phyloP scores from a whole-genome alignment of 1,140 invertebrate genomes.

The Euura lappo region DNA sequence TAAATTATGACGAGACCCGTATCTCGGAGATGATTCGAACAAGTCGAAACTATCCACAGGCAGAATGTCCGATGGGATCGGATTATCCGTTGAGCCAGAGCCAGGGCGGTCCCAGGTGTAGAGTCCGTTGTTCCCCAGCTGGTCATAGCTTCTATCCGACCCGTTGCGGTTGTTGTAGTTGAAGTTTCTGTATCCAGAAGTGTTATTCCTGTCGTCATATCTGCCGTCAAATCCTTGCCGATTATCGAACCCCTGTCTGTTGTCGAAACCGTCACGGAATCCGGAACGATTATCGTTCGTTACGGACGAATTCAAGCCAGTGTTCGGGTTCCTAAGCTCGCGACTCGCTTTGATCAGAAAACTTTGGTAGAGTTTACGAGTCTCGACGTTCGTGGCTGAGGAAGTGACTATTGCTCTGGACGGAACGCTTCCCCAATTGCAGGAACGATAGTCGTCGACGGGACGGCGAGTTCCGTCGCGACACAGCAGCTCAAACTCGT shows the following conservation, averaged over 20 bases:
- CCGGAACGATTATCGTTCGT: conserved; percentile 35
- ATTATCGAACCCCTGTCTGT: conserved; percentile 31
- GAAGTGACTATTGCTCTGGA: conserved; percentile 87
- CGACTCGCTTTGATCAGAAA: conserved; percentile 64
- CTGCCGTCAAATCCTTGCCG: conserved; percentile 34
- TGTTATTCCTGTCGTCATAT: conserved; percentile 34
- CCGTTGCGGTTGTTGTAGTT: conserved; percentile 25
- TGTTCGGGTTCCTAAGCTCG: conserved; percentile 47
- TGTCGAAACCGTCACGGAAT: conserved; percentile 26
- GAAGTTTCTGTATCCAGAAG: conserved; percentile 19
- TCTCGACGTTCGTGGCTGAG: conserved; percentile 72
- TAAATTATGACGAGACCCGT: conserved; percentile 70
- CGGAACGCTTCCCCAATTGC: conserved; percentile 88
- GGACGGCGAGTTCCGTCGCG: conserved; percentile 76
- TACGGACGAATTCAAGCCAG: conserved; percentile 15
- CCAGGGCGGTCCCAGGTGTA: conserved; percentile 15
- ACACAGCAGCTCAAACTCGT: conserved; percentile 87
- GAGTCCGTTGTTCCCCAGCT: conserved; percentile 17
- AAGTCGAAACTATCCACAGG: conserved; percentile 69
- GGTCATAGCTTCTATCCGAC: conserved; percentile 24
- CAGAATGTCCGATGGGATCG: conserved; percentile 35
- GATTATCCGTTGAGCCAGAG: conserved; percentile 15
- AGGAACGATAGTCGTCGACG: conserved; percentile 77
- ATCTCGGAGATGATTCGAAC: conserved; percentile 74
- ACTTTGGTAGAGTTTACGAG: conserved; percentile 64